Percentiles rank a stretch among this genome's conserved stretches.
Conservation (phyloP, 2,113 vertebrate genomes). For the Pseudorhombus dupliciocellatus region DNA sequence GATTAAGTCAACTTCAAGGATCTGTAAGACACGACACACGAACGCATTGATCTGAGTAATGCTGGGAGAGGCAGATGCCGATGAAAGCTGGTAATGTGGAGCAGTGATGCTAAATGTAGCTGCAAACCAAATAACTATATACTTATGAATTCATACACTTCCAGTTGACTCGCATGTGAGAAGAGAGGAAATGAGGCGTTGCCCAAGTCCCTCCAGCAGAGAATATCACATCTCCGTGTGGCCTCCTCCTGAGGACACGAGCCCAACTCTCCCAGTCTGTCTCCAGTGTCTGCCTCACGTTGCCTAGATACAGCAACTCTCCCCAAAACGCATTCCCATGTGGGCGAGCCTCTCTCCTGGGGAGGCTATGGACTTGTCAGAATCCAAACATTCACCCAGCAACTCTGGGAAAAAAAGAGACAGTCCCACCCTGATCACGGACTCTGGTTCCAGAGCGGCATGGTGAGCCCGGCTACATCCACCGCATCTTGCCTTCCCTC, state of each 20-base stretch:
- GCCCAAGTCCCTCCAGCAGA: neutral
- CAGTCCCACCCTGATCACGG: neutral
- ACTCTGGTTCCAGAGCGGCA: slow-evolving; percentile 9
- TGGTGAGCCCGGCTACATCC: slow-evolving; percentile 16
- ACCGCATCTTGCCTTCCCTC: slow-evolving; percentile 1
- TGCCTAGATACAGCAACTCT: neutral
- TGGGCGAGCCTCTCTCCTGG: slow-evolving; percentile 4
- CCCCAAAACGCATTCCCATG: slow-evolving; percentile 13
- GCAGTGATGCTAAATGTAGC: too few relatives aligned
- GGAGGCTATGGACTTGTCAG: slow-evolving; percentile 8
- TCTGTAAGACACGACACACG: too few relatives aligned
- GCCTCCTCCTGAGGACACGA: neutral
- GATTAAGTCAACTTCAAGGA: too few relatives aligned
- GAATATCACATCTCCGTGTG: neutral
- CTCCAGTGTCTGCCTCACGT: neutral
- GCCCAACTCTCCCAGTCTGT: slow-evolving; percentile 1
- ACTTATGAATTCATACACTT: too few relatives aligned
- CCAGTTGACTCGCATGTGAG: too few relatives aligned
- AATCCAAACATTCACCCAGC: neutral
- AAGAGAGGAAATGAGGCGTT: neutral
- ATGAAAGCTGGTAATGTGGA: too few relatives aligned
- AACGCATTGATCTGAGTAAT: too few relatives aligned
- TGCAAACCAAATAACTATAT: too few relatives aligned
- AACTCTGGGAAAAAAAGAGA: slow-evolving; percentile 18
- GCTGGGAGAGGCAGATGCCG: too few relatives aligned